Conservation (phyloP, 2,888 invertebrate species). For the Galerucella calmariensis region DNA sequence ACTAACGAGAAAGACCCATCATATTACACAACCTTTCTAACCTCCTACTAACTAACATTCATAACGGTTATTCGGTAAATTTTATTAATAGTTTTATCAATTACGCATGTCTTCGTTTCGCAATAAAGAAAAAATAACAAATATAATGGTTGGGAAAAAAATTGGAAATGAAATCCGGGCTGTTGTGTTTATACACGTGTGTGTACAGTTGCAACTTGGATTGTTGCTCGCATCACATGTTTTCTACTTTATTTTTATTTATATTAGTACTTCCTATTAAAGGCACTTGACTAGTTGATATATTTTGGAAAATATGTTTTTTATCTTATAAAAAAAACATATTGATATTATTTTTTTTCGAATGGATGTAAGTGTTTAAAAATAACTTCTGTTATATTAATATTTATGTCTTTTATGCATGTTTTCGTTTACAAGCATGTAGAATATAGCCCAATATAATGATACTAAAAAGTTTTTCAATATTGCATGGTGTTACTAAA, state of each 20-base stretch:
- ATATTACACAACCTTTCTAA: conserved; percentile 47
- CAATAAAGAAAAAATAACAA: conserved; percentile 1
- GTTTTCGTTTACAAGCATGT: not conserved
- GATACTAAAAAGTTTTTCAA: not conserved
- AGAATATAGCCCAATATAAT: not conserved
- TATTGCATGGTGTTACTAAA: not conserved
- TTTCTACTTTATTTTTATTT: conserved; percentile 40
- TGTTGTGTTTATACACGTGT: conserved; percentile 13
- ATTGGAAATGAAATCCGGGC: not conserved
- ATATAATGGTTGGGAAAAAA: not conserved
- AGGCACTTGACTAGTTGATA: conserved; percentile 11
- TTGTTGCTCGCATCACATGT: conserved; percentile 42
- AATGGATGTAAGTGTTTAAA: conserved; percentile 36
- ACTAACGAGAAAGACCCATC: conserved; percentile 64
- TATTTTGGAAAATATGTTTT: not conserved
- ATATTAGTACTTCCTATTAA: conserved; percentile 21
- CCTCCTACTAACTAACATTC: conserved; percentile 45
- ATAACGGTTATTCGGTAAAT: conserved; percentile 8
- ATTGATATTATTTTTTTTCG: not conserved
- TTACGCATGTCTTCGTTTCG: not conserved
- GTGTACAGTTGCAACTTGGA: conserved; percentile 37
- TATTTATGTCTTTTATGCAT: not conserved
- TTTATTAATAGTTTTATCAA: conserved; percentile 6
- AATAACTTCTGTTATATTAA: conserved; percentile 12
- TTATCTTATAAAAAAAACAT: not conserved